These are phyloP conservation scores for Upupa epops DNA, from an alignment of 2,113 vertebrate species.

Conservation along the genomic window DNA sequence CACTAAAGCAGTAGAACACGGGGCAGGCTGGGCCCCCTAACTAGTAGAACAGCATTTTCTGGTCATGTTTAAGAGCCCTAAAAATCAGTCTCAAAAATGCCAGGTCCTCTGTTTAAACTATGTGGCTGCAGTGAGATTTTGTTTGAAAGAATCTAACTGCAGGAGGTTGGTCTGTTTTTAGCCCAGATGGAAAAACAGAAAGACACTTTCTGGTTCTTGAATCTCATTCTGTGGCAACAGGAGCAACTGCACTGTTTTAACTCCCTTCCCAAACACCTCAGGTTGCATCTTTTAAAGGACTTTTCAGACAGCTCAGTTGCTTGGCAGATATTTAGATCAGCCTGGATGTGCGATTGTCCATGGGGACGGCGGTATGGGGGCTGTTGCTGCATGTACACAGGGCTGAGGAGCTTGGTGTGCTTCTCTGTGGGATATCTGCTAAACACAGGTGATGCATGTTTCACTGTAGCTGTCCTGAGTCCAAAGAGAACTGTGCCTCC, in stretches of 20 bases:
- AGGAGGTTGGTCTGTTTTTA: background rate
- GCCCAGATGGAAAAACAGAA: background rate
- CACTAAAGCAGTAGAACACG: background rate
- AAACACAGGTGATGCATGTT: background rate
- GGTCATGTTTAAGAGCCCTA: background rate
- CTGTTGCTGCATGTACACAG: background rate
- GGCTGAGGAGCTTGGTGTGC: background rate
- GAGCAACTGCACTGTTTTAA: background rate
- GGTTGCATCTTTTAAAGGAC: background rate
- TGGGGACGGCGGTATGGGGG: background rate
- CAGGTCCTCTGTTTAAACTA: background rate
- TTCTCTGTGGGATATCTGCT: background rate
- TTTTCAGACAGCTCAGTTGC: background rate
- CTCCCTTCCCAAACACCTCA: background rate
- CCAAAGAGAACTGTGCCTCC: background rate
- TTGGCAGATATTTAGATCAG: background rate
- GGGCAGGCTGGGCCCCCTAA: background rate
- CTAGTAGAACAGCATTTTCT: background rate
- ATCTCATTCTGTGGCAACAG: background rate
- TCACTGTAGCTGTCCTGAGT: background rate
- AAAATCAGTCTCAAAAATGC: background rate
- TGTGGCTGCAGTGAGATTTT: background rate
- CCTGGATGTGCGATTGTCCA: background rate
- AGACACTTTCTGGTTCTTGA: background rate
- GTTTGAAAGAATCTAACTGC: background rate